Base-by-base conservation (phyloP, 2,888 invertebrate genomes). In the Tetragonisca angustula region DNA sequence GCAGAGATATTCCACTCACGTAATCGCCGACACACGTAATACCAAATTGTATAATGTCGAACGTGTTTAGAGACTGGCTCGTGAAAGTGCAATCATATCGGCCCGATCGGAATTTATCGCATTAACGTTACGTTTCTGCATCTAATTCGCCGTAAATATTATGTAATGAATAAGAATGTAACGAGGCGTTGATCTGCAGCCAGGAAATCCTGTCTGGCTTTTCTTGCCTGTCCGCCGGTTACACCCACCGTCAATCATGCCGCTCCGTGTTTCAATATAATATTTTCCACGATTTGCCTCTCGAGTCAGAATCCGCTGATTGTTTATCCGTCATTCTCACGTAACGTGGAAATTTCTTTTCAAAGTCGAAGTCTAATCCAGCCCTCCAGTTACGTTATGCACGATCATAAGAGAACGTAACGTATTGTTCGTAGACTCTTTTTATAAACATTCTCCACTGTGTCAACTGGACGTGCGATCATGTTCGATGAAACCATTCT, bases 31-130 rank as follows among this genome's bases (percentile, higher is more conserved):
- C 32, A 21, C 71, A 76, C 67, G 79, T 76, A 84, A 79, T 75
- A 84, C 72, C 24, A 65, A 76, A 79, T 79, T 84, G 75, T 76
- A 76, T 79, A 69, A 74, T 76, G 65, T 76, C 43, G 70, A 80
- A 80, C 85, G 62, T 70, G 85, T 80, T 80, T 73, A 49, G 52
- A 69, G 49, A 65, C 43, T 59, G 69, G 19, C 59, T 73, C 61
- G 84, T 85, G 85, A 85, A 85, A 85, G 85, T 74, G 70, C 73
- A 76, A 85, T 73, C 73, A 49, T 80, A 84, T 76, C 85, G 50
- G 43, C 19, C 19, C 70, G 54, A 73, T 80, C 65, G 76, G 76
- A 85, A 75, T 85, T 76, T 59, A 65, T 15, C 80, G 70, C 62
- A 70, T 76, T 69, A 59, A 85, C 80, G 72, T 85, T 80, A 80